Conservation (phyloP, 2,888 invertebrate species). For the Nysson spinosus region DNA sequence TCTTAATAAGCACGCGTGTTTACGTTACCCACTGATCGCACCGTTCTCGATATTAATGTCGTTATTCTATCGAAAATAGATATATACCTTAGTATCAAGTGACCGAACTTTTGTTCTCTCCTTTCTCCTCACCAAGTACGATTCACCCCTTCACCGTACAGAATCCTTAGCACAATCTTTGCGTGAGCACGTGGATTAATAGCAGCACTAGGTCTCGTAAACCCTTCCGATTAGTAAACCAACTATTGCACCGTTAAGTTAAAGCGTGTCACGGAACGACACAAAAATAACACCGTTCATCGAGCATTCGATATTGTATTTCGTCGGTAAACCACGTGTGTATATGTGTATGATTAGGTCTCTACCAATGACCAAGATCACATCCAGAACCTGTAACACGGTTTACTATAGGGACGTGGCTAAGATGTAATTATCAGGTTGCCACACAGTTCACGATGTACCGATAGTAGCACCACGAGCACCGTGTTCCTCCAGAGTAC, state of each 20-base stretch:
- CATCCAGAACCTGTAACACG: too few species aligned
- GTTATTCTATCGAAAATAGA: not conserved
- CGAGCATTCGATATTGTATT: not conserved
- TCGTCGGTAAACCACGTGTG: slow-evolving; percentile 13
- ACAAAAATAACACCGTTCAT: slow-evolving; percentile 38
- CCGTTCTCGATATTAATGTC: slow-evolving; percentile 5
- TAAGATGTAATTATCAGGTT: slow-evolving; percentile 33
- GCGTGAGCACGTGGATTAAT: slow-evolving; percentile 31
- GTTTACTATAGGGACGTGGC: slow-evolving; percentile 6
- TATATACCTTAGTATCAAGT: too few species aligned
- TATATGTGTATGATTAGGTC: slow-evolving; percentile 7
- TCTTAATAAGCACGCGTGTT: slow-evolving; percentile 13
- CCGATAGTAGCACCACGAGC: slow-evolving; percentile 35
- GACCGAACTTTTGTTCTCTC: too few species aligned
- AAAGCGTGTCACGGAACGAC: slow-evolving; percentile 34
- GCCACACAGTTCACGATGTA: slow-evolving; percentile 27
- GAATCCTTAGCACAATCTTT: too few species aligned
- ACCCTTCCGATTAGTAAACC: slow-evolving; percentile 11
- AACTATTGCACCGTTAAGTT: slow-evolving; percentile 22
- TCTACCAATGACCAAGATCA: too few species aligned
- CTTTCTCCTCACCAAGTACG: too few species aligned
- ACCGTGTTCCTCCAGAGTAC: slow-evolving; percentile 12
- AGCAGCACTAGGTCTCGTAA: slow-evolving; percentile 4
- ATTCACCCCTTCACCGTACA: too few species aligned
- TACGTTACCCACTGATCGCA: slow-evolving; percentile 12